Conservation (phyloP, 2,113 vertebrate species). For the Lepus americanus region DNA sequence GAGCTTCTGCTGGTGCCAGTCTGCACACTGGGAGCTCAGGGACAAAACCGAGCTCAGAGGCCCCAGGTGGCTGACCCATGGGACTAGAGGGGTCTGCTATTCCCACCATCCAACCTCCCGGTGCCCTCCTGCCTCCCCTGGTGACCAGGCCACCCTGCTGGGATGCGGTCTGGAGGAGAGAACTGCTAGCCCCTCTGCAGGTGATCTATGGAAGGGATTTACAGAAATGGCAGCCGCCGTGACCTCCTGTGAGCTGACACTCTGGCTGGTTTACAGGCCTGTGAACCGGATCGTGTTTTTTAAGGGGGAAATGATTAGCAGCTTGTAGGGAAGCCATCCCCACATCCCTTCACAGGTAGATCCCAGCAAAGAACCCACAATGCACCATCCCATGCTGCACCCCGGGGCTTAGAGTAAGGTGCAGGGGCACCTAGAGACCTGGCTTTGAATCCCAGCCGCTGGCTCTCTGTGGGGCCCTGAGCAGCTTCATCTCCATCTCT, state of each 20-base stretch:
- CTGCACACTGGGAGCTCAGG: background rate
- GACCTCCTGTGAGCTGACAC: slow-evolving; percentile 87
- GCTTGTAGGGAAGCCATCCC: too few species aligned
- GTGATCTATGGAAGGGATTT: slow-evolving; percentile 77
- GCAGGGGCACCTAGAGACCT: too few species aligned
- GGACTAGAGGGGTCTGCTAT: background rate
- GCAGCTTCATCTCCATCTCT: background rate
- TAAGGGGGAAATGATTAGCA: too few species aligned
- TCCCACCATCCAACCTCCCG: background rate
- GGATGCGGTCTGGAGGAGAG: slow-evolving; percentile 75
- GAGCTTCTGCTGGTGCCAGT: background rate
- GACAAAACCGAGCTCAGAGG: too few species aligned
- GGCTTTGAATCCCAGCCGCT: background rate
- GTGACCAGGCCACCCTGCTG: background rate
- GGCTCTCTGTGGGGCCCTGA: background rate
- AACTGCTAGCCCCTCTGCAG: slow-evolving; percentile 70
- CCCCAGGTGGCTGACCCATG: background rate
- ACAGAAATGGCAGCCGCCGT: slow-evolving; percentile 81
- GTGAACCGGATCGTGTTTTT: background rate
- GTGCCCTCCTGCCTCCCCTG: background rate
- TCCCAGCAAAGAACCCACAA: rapidly evolving
- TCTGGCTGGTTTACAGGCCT: slow-evolving; percentile 82
- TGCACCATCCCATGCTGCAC: rapidly evolving
- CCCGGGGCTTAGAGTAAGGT: background rate
- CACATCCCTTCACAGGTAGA: background rate